Evolutionary conservation across 2,888 invertebrate genomes (phyloP), one percentile per base, ranked within the genome.

Genomic region (Cheilosia vernalis): DNA sequence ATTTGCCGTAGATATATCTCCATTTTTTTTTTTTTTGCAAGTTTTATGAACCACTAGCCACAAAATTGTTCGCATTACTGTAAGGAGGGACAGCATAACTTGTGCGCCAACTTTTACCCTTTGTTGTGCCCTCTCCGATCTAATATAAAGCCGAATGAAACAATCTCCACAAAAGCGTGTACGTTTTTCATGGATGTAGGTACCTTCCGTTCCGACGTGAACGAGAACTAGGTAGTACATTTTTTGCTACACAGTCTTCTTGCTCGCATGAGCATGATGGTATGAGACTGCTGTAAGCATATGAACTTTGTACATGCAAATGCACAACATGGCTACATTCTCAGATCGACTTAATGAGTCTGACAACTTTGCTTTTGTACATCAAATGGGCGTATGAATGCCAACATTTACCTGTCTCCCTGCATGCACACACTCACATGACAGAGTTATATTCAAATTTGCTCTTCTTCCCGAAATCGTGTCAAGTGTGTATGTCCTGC

Each of bases 111-210:
- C 24, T 21, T n/a, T 37, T 24, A n/a, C 44, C 30, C 21, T n/a
- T 64, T 56, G 37, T 66, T 27, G 37, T 10, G 10, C 42, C 27
- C 51, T 44, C 58, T 66, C 30, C 53, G 60, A 53, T 73, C 53
- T 73, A 40, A 60, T 66, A 79, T 66, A 64, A 73, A 60, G 44
- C 63, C 49, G n/a, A 53, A 73, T 47, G 66, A 66, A 74, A 67
- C 47, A 60, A 61, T 80, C 30, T 67, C 55, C 53, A 55, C 55
- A 13, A n/a, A 67, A 27, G 6, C 6, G 74, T 42, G 47, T 40
- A 74, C 40, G 61, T 74, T 40, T 44, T 74, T 73, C 74, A 49
- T 40, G 53, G 53, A 33, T 61, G 21, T 21, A 21, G n/a, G n/a
- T n/a, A 80, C 53, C 67, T 61, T 66, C 67, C n/a, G n/a, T 67